Evolutionary conservation across 2,888 invertebrate species (phyloP).

Genomic region (Pseudeuparius sepicola): DNA sequence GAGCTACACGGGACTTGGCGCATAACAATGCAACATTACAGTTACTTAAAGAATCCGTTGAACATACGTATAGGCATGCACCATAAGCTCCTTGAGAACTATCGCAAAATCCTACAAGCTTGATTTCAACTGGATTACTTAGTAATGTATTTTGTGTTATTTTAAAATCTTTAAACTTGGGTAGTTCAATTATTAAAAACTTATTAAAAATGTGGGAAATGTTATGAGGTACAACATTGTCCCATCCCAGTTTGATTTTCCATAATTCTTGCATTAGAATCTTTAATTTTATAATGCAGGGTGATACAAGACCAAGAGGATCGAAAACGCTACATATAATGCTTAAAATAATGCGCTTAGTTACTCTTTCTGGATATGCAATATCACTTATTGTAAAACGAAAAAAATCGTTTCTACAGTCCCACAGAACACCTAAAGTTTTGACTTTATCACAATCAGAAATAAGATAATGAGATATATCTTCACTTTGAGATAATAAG

Average conservation of each 20-base stretch:
- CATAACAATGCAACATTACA: conserved; percentile 15
- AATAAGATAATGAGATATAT: conserved; percentile 5
- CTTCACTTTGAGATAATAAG: neutral
- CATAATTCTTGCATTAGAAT: conserved; percentile 18
- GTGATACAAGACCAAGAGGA: conserved; percentile 22
- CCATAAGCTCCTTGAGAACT: conserved; percentile 18
- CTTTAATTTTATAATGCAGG: conserved; percentile 24
- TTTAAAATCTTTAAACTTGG: conserved; percentile 11
- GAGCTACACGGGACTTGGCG: conserved; percentile 21
- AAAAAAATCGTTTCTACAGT: conserved; percentile 6
- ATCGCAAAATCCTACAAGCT: conserved; percentile 20
- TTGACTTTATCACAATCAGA: conserved; percentile 7
- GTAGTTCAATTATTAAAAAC: conserved; percentile 9
- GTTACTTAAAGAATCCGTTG: conserved; percentile 7
- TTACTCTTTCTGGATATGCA: neutral
- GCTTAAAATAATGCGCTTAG: conserved; percentile 22
- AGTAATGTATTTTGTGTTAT: conserved; percentile 12
- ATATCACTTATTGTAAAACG: conserved; percentile 6
- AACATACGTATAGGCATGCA: conserved; percentile 18
- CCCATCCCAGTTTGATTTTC: conserved; percentile 22
- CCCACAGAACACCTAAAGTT: conserved; percentile 13
- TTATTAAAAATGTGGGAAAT: conserved; percentile 9
- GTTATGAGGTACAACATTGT: conserved; percentile 18
- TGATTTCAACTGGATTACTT: conserved; percentile 3
- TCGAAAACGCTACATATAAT: conserved; percentile 23